Evolutionary conservation across 2,888 invertebrate species (phyloP).

Genomic region (Athalia cordata): DNA sequence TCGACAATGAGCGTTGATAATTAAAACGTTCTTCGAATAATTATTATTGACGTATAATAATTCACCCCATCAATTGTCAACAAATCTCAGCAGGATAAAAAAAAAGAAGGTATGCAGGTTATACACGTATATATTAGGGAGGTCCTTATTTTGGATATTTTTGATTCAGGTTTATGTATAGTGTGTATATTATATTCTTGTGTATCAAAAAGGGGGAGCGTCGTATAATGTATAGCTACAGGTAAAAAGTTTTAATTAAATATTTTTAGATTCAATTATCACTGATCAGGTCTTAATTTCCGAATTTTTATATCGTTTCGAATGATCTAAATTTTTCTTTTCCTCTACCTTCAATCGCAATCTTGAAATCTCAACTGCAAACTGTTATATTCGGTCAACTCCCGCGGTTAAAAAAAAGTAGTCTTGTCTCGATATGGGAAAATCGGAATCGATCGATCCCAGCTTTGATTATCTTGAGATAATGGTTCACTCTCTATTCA

Average conservation of each 20-base stretch:
- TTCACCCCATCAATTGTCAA: conserved; percentile 55
- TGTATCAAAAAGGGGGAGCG: background rate
- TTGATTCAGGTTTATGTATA: no score
- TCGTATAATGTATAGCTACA: conserved; percentile 17
- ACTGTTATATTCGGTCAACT: no score
- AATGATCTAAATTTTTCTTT: conserved; percentile 55
- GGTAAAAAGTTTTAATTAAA: conserved; percentile 55
- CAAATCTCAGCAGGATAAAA: conserved; percentile 19
- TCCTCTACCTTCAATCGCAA: conserved; percentile 51
- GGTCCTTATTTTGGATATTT: no score
- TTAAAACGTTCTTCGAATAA: conserved; percentile 62
- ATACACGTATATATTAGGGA: background rate
- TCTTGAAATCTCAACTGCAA: no score
- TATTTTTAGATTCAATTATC: conserved; percentile 52
- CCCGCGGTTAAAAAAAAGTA: no score
- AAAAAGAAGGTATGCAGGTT: conserved; percentile 3
- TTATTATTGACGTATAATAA: conserved; percentile 60
- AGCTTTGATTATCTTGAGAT: no score
- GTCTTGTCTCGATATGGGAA: no score
- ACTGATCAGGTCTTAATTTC: background rate
- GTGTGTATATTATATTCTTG: no score
- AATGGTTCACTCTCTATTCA: no score
- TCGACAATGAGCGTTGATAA: conserved; percentile 55
- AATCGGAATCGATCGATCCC: no score
- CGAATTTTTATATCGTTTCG: background rate